Percentiles rank a stretch among this genome's conserved stretches.
phyloP scores from a whole-genome alignment of 2,113 vertebrate genomes.

The Gasterosteus aculeatus region DNA sequence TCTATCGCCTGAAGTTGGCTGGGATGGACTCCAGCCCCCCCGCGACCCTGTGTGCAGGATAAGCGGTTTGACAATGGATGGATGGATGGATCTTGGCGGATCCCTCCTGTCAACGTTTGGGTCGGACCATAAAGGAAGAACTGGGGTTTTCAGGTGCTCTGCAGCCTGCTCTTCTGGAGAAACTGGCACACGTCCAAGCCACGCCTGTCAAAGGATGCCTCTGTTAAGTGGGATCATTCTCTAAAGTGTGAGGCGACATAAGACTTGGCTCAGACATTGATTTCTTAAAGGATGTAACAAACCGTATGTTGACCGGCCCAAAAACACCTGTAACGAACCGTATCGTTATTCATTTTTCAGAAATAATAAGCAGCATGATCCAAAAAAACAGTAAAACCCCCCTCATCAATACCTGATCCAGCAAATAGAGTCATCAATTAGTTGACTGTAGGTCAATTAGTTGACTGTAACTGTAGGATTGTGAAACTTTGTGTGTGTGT shows the following conservation, averaged over 20 bases:
- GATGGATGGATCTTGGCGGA: constrained; percentile 50
- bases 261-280: not conserved
- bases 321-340: not conserved
- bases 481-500: too few relatives aligned
- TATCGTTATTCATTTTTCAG: not conserved
- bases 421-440: too few relatives aligned
- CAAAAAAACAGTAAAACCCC: not conserved
- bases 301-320: not conserved
- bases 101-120: constrained; percentile 36
- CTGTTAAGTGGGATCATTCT: not conserved
- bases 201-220: not conserved
- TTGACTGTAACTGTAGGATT: too few relatives aligned
- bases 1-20: too few relatives aligned
- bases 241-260: not conserved
- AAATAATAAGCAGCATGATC: not conserved
- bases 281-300: not conserved
- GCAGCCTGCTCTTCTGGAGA: constrained; percentile 3
- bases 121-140: constrained; percentile 25
- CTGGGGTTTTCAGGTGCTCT: constrained; percentile 16
- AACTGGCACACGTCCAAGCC: not conserved
- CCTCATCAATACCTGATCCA: too few relatives aligned
- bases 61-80: too few relatives aligned
- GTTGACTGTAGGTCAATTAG: too few relatives aligned
- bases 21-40: too few relatives aligned
- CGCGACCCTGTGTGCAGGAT: too few relatives aligned